A percentile compares a stretch with the other conserved stretches of the same genome.
Evolutionary conservation across 2,113 vertebrate species (phyloP).

Genomic region (Muntiacus reevesi): DNA sequence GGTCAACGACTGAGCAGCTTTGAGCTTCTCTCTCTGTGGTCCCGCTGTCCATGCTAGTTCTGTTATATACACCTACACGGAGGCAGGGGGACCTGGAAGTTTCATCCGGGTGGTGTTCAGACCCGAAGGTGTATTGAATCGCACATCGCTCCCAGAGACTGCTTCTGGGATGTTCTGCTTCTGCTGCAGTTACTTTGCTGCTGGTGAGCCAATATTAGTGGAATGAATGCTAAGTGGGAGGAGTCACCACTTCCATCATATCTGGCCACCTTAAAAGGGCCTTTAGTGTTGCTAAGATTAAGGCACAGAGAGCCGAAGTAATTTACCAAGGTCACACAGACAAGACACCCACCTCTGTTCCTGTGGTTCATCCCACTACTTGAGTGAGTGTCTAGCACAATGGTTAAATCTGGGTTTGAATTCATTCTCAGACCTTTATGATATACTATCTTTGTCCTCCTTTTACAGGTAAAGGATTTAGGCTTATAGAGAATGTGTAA

Average conservation of each 20-base stretch:
- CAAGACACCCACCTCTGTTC: not conserved
- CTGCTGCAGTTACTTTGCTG: rapidly evolving
- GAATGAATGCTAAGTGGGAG: not conserved
- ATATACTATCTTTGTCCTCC: not conserved
- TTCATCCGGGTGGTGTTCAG: rapidly evolving
- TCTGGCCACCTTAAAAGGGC: not conserved
- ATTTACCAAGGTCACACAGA: not conserved
- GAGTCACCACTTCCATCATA: rapidly evolving
- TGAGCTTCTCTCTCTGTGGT: not conserved
- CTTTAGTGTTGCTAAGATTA: not conserved
- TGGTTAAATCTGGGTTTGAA: not conserved
- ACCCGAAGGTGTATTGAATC: too few relatives aligned
- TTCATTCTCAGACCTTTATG: not conserved
- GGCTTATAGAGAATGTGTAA: too few relatives aligned
- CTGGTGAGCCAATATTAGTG: rapidly evolving
- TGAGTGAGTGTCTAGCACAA: too few relatives aligned
- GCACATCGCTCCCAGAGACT: rapidly evolving
- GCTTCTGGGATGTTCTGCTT: rapidly evolving
- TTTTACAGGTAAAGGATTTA: not conserved
- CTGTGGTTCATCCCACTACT: not conserved
- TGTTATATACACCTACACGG: not conserved
- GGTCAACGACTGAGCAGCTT: not conserved
- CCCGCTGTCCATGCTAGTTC: rapidly evolving
- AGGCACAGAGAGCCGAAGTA: not conserved
- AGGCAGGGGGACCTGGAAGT: not conserved